phyloP scores from a whole-genome alignment of 1,140 invertebrate species.

The Saccostrea echinata region DNA sequence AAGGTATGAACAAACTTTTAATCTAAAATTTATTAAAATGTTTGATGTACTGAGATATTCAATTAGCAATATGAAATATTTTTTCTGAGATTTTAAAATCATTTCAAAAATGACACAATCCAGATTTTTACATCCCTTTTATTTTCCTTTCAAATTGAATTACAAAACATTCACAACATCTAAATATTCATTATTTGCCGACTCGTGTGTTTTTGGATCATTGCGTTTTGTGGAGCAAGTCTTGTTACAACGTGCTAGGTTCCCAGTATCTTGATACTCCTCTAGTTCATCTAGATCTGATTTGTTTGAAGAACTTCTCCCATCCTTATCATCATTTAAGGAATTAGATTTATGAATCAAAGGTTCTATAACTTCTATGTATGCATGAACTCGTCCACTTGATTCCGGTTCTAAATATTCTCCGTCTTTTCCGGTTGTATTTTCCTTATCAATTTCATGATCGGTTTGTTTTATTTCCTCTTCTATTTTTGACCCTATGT shows the following conservation, averaged over 20 bases:
- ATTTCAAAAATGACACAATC: no score
- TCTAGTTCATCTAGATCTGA: not conserved
- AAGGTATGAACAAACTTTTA: no score
- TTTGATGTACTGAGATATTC: no score
- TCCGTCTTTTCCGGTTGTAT: no score
- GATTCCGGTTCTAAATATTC: no score
- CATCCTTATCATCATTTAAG: not conserved
- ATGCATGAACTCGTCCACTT: not conserved
- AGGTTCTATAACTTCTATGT: not conserved
- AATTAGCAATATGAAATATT: no score
- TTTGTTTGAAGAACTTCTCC: not conserved
- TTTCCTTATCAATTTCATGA: not conserved
- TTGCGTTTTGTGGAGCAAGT: not conserved
- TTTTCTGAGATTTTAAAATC: no score
- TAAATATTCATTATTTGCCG: not conserved
- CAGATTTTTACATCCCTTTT: no score
- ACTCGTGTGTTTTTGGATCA: not conserved
- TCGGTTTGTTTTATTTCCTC: not conserved
- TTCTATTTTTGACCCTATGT: not conserved
- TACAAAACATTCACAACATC: not conserved
- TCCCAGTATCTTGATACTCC: not conserved
- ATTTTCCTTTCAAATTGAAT: no score
- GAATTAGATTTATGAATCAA: not conserved
- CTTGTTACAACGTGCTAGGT: not conserved
- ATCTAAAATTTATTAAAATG: no score